Evolutionary conservation across 1,140 invertebrate genomes (phyloP).

Genomic region (Penaeus japonicus): DNA sequence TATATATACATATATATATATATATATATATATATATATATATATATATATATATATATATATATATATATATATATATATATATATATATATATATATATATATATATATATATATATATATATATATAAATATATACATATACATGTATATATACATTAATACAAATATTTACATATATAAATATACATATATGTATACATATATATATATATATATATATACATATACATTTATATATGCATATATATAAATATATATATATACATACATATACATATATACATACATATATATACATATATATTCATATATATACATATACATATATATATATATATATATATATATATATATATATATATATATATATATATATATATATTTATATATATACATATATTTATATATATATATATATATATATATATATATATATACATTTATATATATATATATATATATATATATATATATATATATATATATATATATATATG

Average conservation of each 20-base stretch:
- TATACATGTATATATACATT: too few species aligned
- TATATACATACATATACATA: not conserved
- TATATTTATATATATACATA: conserved; percentile 1
- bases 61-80: too few species aligned
- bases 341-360: not conserved
- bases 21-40: too few species aligned
- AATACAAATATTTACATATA: too few species aligned
- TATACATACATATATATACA: not conserved
- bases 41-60: too few species aligned
- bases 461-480: conserved; percentile 13
- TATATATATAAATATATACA: too few species aligned
- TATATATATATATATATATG: not conserved
- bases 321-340: not conserved
- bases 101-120: too few species aligned
- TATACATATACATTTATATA: not conserved
- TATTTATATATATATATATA: not conserved
- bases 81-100: too few species aligned
- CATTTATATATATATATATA: not conserved
- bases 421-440: conserved; percentile 7
- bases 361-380: not conserved
- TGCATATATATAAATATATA: not conserved
- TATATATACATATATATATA: too few species aligned
- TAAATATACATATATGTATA: not conserved
- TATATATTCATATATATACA: not conserved
- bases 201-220: not conserved